These are phyloP conservation scores for Threskiornis aethiopicus DNA, from an alignment of 2,797 vertebrate genomes.

Conservation along the genomic window DNA sequence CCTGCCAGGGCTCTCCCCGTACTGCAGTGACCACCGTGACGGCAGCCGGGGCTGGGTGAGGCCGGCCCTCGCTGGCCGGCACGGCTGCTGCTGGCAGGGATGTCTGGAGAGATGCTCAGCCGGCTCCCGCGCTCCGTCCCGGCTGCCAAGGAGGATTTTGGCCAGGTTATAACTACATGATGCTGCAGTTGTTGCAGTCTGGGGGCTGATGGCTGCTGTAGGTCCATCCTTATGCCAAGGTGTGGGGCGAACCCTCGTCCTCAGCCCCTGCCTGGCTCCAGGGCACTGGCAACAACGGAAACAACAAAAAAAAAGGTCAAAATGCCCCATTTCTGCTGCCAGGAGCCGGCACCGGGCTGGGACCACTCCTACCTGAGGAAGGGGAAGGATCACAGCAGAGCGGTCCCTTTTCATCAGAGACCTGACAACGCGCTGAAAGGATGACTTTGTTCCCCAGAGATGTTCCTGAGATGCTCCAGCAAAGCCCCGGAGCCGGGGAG, in stretches of 20 bases:
- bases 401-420: neutral
- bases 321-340: neutral
- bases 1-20: neutral
- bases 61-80: neutral
- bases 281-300: neutral
- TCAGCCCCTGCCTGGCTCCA: neutral
- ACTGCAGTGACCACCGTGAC: accelerated
- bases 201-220: neutral
- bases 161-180: accelerated
- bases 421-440: accelerated
- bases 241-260: accelerated
- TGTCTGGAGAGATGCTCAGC: neutral
- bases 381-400: neutral
- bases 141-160: neutral
- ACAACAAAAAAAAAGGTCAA: neutral
- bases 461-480: neutral
- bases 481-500: accelerated
- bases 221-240: neutral
- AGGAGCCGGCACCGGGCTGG: neutral
- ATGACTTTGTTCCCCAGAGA: neutral
- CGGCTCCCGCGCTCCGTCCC: accelerated
- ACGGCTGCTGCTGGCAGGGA: neutral
- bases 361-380: neutral
- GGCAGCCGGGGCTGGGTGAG: neutral
- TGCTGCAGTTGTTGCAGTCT: neutral